phyloP scores from a whole-genome alignment of 2,797 vertebrate genomes.

The Lagorchestes hirsutus region DNA sequence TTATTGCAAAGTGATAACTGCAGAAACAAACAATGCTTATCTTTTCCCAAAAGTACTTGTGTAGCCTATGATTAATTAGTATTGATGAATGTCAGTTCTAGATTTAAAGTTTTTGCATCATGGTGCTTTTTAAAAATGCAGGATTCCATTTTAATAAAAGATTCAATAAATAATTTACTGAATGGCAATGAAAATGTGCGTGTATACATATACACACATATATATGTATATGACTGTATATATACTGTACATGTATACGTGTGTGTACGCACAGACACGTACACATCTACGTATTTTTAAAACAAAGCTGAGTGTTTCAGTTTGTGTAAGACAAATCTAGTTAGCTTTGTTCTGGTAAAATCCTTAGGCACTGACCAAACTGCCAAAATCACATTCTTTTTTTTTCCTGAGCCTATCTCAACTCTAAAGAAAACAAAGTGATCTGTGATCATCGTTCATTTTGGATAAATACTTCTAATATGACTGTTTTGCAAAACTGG shows the following conservation, averaged over 20 bases:
- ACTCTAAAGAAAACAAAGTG: background rate
- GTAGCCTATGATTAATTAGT: background rate
- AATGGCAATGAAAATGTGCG: background rate
- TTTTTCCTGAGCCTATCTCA: background rate
- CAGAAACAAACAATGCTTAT: background rate
- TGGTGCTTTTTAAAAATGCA: constrained; percentile 11
- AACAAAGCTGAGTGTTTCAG: background rate
- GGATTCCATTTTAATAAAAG: background rate
- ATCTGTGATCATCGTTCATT: background rate
- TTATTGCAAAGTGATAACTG: background rate
- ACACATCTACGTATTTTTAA: background rate
- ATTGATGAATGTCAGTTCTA: background rate
- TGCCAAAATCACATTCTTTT: background rate
- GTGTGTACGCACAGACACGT: no score
- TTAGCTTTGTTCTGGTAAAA: background rate
- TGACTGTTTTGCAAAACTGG: background rate
- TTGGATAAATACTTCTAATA: constrained; percentile 2
- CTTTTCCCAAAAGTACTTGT: constrained; percentile 18
- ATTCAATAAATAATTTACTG: background rate
- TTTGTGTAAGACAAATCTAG: background rate
- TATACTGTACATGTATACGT: background rate
- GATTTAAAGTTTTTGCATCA: background rate
- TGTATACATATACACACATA: no score
- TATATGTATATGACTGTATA: no score
- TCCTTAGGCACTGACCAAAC: background rate